phyloP scores from a whole-genome alignment of 2,888 invertebrate genomes.

The Philhelius pedissequus region DNA sequence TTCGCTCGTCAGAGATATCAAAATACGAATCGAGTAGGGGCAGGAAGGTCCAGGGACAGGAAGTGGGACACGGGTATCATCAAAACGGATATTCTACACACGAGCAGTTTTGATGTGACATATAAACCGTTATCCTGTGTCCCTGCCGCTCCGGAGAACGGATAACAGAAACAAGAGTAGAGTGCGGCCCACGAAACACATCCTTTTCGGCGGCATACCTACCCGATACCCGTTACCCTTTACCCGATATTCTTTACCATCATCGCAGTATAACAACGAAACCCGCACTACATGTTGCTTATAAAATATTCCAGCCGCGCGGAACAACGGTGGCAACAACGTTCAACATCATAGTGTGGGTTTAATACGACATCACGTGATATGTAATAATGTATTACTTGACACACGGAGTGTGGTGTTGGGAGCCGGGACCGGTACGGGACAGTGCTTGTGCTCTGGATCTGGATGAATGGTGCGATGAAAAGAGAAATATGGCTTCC shows the following conservation, averaged over 20 bases:
- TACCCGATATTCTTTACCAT: neutral
- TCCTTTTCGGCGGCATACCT: constrained; percentile 38
- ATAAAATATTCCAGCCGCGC: constrained; percentile 52
- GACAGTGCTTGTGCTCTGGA: constrained; percentile 16
- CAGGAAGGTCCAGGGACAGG: neutral
- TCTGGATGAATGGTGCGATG: constrained; percentile 55
- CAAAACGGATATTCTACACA: constrained; percentile 62
- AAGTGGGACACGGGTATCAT: constrained; percentile 5
- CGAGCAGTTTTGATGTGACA: constrained; percentile 57
- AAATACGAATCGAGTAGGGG: neutral
- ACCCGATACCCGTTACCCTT: neutral
- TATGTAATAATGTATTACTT: constrained; percentile 65
- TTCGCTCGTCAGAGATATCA: constrained; percentile 29
- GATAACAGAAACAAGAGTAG: constrained; percentile 39
- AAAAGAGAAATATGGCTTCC: constrained; percentile 62
- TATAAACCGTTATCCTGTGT: constrained; percentile 35
- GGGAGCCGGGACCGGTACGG: neutral
- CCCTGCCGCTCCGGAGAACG: neutral
- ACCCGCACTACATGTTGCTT: constrained; percentile 63
- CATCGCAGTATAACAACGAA: constrained; percentile 1
- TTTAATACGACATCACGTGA: constrained; percentile 60
- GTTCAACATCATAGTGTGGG: constrained; percentile 49
- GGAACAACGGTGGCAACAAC: constrained; percentile 59
- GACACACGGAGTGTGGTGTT: constrained; percentile 30
- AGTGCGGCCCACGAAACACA: constrained; percentile 48